These are phyloP conservation scores for Cataglyphis albicans DNA, from an alignment of 2,888 invertebrate genomes.

Conservation along the genomic window DNA sequence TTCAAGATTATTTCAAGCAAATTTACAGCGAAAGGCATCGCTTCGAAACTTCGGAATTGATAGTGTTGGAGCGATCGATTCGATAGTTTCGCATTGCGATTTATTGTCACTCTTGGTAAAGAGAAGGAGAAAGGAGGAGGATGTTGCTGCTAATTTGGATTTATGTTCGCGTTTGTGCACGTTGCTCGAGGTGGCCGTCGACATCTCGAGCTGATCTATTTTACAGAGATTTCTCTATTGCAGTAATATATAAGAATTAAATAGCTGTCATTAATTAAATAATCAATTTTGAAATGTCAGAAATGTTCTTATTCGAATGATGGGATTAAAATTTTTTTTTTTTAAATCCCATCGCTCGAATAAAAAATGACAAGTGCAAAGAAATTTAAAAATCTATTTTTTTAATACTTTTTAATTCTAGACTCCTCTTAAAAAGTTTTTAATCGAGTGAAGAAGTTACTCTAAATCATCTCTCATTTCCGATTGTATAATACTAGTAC, in stretches of 20 bases:
- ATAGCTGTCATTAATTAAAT: neutral
- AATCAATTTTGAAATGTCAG: too few relatives aligned
- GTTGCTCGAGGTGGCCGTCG: slow-evolving; percentile 69
- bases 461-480: too few relatives aligned
- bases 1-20: too few relatives aligned
- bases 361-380: too few relatives aligned
- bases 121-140: slow-evolving; percentile 16
- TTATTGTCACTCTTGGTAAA: slow-evolving; percentile 71
- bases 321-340: too few relatives aligned
- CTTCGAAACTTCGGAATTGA: slow-evolving; percentile 51
- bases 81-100: slow-evolving; percentile 75
- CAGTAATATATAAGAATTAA: too few relatives aligned
- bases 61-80: slow-evolving; percentile 64
- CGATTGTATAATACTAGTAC: neutral
- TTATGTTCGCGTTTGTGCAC: slow-evolving; percentile 84
- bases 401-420: too few relatives aligned
- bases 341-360: neutral
- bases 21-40: neutral
- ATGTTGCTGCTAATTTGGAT: slow-evolving; percentile 84
- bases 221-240: too few relatives aligned
- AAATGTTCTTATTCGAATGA: too few relatives aligned
- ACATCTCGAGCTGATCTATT: slow-evolving; percentile 56
- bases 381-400: too few relatives aligned
- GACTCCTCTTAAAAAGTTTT: too few relatives aligned
- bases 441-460: too few relatives aligned